Evolutionary conservation across 2,888 invertebrate genomes (phyloP), one percentile per base, ranked within the genome.

Genomic region (Scaptomyza flava): DNA sequence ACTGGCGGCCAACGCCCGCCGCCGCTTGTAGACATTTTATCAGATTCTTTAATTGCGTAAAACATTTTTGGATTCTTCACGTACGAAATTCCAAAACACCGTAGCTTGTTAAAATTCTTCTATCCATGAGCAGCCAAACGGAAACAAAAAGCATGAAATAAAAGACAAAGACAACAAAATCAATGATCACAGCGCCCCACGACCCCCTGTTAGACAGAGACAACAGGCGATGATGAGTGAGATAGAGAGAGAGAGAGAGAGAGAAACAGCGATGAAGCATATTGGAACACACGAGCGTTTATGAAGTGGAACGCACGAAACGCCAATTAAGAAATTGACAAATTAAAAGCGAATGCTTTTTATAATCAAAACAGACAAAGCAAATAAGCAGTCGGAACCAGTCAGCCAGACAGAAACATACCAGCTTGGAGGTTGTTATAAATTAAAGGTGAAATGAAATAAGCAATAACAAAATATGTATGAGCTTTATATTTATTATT

Each of bases 311-410:
- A 86, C 81, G 88, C 86, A 83, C 89, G 81, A 84, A 84, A 89
- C 84, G 89, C 84, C 84, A 89, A 85, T 85, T 85, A 85, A 85
- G 84, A 85, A 89, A 85, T 85, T 85, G 84, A 85, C 84, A 85
- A 85, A 85, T 85, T 85, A 85, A 85, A 89, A 89, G 74, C 77
- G 84, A 85, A 85, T 85, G 88, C 81, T 89, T 89, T 87, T 89
- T 89, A 85, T 89, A 85, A 85, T 85, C 88, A 89, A 85, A 85
- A 89, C 84, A 85, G 84, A 85, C 84, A 85, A 85, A 87, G 77
- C 89, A 84, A 85, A 85, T 85, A 85, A 87, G 87, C 75, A 70
- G 46, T 68, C 41, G 68, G 41, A 50, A 42, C 58, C 58, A 58
- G 66, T 58, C 59, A 17, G 42, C 11, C 41, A 43, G 51, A 17